Percentiles rank a stretch among this genome's conserved stretches.
Evolutionary conservation across 2,888 invertebrate species (phyloP).

Genomic region (Pyrrhosoma nymphula): DNA sequence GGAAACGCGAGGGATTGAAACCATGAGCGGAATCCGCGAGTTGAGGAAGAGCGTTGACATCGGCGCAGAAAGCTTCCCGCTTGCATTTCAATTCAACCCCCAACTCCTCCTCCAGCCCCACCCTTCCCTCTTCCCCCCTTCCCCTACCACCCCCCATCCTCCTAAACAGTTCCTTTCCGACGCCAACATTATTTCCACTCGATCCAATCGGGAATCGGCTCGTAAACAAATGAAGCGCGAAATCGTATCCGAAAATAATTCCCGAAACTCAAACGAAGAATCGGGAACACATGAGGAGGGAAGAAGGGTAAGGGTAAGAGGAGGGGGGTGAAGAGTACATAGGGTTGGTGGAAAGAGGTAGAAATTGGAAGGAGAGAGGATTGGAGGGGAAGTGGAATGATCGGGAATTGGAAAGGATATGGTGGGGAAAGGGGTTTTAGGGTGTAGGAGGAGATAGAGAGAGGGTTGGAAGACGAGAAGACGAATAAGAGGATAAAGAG

Average conservation of each 20-base stretch:
- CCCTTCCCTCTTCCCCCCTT: too few species aligned
- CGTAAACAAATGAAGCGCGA: slow-evolving; percentile 24
- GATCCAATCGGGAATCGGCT: slow-evolving; percentile 33
- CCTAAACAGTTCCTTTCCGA: background rate
- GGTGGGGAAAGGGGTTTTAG: background rate
- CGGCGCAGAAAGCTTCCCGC: background rate
- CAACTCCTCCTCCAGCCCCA: background rate
- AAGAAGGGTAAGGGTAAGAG: background rate
- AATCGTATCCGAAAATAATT: slow-evolving; percentile 37
- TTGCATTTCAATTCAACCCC: background rate
- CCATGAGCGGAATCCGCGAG: background rate
- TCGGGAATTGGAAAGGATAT: slow-evolving; percentile 73
- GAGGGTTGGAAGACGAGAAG: background rate
- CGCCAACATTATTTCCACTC: slow-evolving; percentile 39
- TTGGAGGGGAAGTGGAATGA: slow-evolving; percentile 72
- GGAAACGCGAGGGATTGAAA: background rate
- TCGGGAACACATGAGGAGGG: background rate
- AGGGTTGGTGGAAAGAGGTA: too few species aligned
- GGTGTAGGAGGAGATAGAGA: background rate
- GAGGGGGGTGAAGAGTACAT: background rate
- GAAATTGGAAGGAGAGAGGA: slow-evolving; percentile 68
- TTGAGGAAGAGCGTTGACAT: background rate
- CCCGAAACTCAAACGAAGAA: background rate
- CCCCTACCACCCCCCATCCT: background rate
- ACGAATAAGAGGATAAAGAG: background rate